Percentiles rank a stretch among this genome's conserved stretches.
These are phyloP conservation scores for Centruroides vittatus DNA, from an alignment of 1,140 invertebrate genomes.

Conservation along the genomic window DNA sequence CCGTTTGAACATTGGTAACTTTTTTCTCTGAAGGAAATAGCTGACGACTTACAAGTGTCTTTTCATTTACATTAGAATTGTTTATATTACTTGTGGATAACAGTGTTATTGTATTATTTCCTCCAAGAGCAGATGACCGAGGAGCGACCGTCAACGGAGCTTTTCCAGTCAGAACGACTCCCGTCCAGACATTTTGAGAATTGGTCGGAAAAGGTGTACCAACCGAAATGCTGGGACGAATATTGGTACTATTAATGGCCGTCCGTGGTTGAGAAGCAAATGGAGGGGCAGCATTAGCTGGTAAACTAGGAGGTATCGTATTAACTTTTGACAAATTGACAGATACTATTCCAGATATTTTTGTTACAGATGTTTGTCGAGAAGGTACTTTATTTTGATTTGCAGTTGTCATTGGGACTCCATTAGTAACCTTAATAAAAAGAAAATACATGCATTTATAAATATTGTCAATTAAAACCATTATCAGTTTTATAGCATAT, in stretches of 20 bases:
- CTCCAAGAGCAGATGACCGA: conserved; percentile 5
- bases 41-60: conserved; percentile 19
- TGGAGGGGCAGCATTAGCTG: conserved; percentile 15
- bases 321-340: too few species aligned
- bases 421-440: too few species aligned
- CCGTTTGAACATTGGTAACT: not conserved
- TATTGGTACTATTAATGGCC: conserved; percentile 4
- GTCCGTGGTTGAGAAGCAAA: conserved; percentile 13
- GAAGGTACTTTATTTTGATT: too few species aligned
- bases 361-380: too few species aligned
- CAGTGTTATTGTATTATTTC: not conserved
- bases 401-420: too few species aligned
- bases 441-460: too few species aligned
- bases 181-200: conserved; percentile 12
- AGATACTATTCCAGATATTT: conserved; percentile 1
- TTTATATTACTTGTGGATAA: conserved; percentile 5
- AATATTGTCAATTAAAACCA: too few species aligned
- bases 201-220: conserved; percentile 9
- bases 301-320: conserved; percentile 11
- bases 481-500: too few species aligned
- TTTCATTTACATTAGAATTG: conserved; percentile 4
- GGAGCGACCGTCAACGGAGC: conserved; percentile 6
- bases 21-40: conserved; percentile 21
- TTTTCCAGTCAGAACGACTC: conserved; percentile 9
- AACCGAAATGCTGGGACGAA: conserved; percentile 9